Conservation (phyloP, 2,797 vertebrate genomes). For the Scolopax bukidnonensis region DNA sequence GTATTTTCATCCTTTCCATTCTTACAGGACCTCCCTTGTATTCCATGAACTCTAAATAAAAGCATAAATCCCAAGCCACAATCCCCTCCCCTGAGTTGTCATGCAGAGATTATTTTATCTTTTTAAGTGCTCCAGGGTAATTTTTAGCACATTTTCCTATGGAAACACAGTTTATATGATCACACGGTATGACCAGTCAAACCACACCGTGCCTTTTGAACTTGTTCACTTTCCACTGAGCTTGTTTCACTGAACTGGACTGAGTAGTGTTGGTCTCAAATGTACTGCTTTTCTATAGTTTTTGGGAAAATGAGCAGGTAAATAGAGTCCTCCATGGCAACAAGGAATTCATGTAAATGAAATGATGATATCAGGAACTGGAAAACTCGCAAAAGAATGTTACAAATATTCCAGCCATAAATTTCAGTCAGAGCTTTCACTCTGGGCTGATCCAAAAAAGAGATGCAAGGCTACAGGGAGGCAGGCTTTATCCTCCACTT, state of each 20-base stretch:
- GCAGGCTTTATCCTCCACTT: not conserved
- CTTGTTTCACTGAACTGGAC: not conserved
- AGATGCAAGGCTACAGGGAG: not conserved
- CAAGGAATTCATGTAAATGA: slow-evolving; percentile 21
- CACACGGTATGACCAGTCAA: not conserved
- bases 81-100: not conserved
- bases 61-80: not conserved
- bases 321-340: not conserved
- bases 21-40: not conserved
- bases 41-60: not conserved
- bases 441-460: slow-evolving; percentile 3
- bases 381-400: not conserved
- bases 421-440: slow-evolving; percentile 1
- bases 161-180: not conserved
- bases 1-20: not conserved
- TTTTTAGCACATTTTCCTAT: not conserved
- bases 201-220: not conserved
- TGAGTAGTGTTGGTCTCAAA: not conserved
- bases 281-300: not conserved
- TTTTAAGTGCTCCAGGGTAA: not conserved
- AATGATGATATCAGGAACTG: not conserved
- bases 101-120: not conserved
- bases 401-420: slow-evolving; percentile 24
- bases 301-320: slow-evolving; percentile 24
- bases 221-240: not conserved